Percentiles rank a stretch among this genome's conserved stretches.
Evolutionary conservation across 2,888 invertebrate species (phyloP).

Genomic region (Trichacis sp.): DNA sequence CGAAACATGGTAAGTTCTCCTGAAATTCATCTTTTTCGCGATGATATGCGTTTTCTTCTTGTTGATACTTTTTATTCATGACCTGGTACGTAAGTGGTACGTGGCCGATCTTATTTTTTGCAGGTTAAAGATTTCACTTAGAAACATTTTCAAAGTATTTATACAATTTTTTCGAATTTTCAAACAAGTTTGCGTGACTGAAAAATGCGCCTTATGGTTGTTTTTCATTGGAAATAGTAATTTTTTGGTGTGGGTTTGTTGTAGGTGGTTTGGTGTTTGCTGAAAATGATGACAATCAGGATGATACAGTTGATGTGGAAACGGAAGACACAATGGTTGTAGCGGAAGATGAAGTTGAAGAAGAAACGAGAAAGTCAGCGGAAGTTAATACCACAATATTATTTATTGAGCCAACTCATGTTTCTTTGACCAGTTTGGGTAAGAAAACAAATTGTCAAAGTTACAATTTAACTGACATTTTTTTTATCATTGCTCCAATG

Average conservation of each 20-base stretch:
- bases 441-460: no score
- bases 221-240: constrained; percentile 10
- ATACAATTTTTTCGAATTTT: no score
- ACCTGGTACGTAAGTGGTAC: neutral
- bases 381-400: constrained; percentile 92
- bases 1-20: constrained; percentile 76
- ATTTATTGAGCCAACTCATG: constrained; percentile 82
- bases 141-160: no score
- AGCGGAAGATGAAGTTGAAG: constrained; percentile 72
- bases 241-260: no score
- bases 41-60: neutral
- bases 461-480: no score
- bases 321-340: constrained; percentile 72
- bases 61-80: constrained; percentile 1
- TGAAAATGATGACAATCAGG: constrained; percentile 72
- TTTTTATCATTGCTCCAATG: no score
- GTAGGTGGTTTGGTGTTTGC: constrained; percentile 75
- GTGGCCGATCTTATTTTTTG: no score
- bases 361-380: constrained; percentile 80
- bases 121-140: neutral
- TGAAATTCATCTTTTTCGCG: neutral
- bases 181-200: neutral
- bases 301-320: constrained; percentile 73
- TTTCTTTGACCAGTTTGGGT: constrained; percentile 60
- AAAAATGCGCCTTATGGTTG: neutral